Conservation (phyloP, 2,888 invertebrate genomes). For the Liopterus haemorrhoidalis region DNA sequence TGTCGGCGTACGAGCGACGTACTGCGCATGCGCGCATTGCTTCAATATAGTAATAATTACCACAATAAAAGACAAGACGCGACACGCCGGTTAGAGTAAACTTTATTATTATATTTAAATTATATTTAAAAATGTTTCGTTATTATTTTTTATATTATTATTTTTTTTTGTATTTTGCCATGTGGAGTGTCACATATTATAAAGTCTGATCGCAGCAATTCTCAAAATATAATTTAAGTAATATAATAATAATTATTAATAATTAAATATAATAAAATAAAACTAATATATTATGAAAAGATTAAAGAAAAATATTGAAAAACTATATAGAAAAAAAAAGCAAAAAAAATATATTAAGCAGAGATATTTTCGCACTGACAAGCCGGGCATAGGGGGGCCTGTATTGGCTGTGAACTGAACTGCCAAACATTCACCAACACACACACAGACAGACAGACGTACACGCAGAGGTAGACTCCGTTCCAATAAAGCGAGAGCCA, state of each 20-base stretch:
- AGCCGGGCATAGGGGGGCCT: constrained; percentile 39
- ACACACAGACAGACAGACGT: no score
- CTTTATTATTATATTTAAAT: constrained; percentile 41
- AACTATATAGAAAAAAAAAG: constrained; percentile 39
- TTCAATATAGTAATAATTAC: constrained; percentile 26
- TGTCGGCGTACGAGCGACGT: constrained; percentile 8
- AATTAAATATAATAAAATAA: constrained; percentile 32
- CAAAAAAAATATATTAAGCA: constrained; percentile 34
- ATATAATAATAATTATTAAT: constrained; percentile 33
- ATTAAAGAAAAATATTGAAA: constrained; percentile 37
- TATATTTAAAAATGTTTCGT: constrained; percentile 34
- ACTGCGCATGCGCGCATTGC: constrained; percentile 17
- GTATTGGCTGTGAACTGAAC: constrained; percentile 47
- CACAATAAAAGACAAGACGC: constrained; percentile 41
- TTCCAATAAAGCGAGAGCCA: no score
- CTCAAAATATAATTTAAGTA: constrained; percentile 48
- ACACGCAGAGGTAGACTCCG: no score
- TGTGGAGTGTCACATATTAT: constrained; percentile 42
- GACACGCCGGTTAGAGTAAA: constrained; percentile 43
- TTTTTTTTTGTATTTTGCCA: constrained; percentile 28
- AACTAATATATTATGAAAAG: constrained; percentile 33
- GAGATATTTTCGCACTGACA: constrained; percentile 34
- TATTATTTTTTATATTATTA: constrained; percentile 34
- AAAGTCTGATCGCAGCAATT: constrained; percentile 49
- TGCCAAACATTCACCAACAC: constrained; percentile 40